Conservation (phyloP, 2,888 invertebrate species). For the Drosophila hamatofila region DNA sequence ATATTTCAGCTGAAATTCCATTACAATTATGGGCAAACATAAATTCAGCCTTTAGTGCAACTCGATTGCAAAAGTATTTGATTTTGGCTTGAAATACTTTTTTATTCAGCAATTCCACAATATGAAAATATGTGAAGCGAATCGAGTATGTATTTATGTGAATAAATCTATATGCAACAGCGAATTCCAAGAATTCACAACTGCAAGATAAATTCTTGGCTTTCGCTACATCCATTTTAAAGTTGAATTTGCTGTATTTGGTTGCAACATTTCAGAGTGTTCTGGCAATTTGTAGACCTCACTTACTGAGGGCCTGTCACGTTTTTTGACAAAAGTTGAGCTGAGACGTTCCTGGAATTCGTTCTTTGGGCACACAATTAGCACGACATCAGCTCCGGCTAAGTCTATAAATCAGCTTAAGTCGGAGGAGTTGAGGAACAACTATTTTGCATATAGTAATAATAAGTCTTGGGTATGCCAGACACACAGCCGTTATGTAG, state of each 20-base stretch:
- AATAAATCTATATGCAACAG: background rate
- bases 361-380: conserved; percentile 60
- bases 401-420: conserved; percentile 51
- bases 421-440: conserved; percentile 29
- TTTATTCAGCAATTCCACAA: background rate
- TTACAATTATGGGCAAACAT: conserved; percentile 4
- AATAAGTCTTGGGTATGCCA: conserved; percentile 39
- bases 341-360: conserved; percentile 24
- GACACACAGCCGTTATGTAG: conserved; percentile 42
- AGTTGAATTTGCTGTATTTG: background rate
- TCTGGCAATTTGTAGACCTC: conserved; percentile 17
- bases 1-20: conserved; percentile 2
- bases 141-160: background rate
- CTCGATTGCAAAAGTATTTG: conserved; percentile 1
- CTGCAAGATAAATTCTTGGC: background rate
- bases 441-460: conserved; percentile 62
- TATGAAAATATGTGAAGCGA: background rate
- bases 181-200: background rate
- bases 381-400: conserved; percentile 62
- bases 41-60: background rate
- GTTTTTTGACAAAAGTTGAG: conserved; percentile 15
- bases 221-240: background rate
- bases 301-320: conserved; percentile 48
- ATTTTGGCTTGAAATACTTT: conserved; percentile 1
- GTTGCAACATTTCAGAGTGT: background rate